Base-by-base conservation (phyloP, 2,113 vertebrate genomes). In the Pycnonotus jocosus region DNA sequence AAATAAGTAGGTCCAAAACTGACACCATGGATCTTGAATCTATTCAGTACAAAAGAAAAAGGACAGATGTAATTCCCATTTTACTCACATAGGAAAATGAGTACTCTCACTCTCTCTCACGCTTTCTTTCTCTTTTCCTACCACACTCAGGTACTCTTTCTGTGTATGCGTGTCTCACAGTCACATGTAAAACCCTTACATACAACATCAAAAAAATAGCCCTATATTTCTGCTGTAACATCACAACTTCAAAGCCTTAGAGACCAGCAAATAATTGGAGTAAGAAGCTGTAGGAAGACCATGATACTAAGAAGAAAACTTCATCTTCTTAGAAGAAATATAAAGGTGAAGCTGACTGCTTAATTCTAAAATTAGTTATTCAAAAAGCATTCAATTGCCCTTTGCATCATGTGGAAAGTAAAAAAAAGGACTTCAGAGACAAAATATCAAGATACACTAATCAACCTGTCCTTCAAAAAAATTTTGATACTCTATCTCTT, bases 311-410 rank as follows among this genome's bases (percentile, higher is more conserved):
- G 45, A 17, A 76, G 45, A 65, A 70, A 86, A 82, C 9, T n/a
- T 56, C 17, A 37, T 31, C 24, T 48, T 71, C 12, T n/a, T 79
- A 83, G 16, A 61, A 58, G 12, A 78, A 10, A 47, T 45, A 40
- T 25, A 33, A 54, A 24, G 44, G 30, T 86, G 30, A 88, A 87
- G 15, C n/a, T 72, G 35, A 45, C 12, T 66, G 38, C 9, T 88
- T 77, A 76, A 72, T 79, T 95, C 71, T 69, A 82, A 57, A 94
- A 91, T 72, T 21, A 70, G 25, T 65, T 62, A 51, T 76, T 90
- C 31, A 71, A 86, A 83, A 82, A 88, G 15, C 3, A 0, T 66
- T 91, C 30, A 80, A 92, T 79, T 77, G 37, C n/a, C 31, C 90
- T 84, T 92, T 93, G 40, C 21, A 74, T 80, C 31, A 50, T 18